A percentile compares a stretch with the other conserved stretches of the same genome.
Conservation (phyloP, 2,113 vertebrate genomes). For the Forbesichthys agassizii region DNA sequence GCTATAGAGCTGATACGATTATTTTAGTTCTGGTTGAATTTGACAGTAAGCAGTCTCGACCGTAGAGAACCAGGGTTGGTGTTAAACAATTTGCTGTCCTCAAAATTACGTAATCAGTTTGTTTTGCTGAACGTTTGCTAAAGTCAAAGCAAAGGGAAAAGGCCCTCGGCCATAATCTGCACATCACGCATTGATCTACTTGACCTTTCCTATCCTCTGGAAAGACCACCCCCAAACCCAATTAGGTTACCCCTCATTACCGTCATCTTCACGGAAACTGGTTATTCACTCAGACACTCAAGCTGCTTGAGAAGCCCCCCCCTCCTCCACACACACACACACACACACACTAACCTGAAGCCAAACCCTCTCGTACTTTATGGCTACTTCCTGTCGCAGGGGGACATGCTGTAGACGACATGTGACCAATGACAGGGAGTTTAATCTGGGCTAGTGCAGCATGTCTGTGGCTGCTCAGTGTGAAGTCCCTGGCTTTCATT, state of each 20-base stretch:
- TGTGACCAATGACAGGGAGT: neutral
- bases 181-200: conserved; percentile 4
- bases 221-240: conserved; percentile 2
- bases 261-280: conserved; percentile 14
- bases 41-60: neutral
- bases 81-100: conserved; percentile 17
- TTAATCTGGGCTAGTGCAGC: conserved; percentile 3
- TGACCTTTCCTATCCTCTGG: conserved; percentile 16
- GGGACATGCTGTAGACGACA: neutral
- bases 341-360: no score
- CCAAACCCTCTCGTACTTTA: neutral
- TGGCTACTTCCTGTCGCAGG: neutral
- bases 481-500: conserved; percentile 63
- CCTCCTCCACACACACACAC: no score
- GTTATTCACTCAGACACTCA: conserved; percentile 6
- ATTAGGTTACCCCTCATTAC: conserved; percentile 4
- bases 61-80: neutral
- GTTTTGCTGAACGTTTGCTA: conserved; percentile 7
- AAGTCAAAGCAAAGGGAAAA: conserved; percentile 28
- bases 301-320: neutral
- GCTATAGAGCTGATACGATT: neutral
- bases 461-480: conserved; percentile 30
- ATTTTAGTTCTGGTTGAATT: conserved; percentile 7
- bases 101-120: conserved; percentile 17
- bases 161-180: neutral